Conservation (phyloP, 2,113 vertebrate genomes). For the Pleuronectes platessa region DNA sequence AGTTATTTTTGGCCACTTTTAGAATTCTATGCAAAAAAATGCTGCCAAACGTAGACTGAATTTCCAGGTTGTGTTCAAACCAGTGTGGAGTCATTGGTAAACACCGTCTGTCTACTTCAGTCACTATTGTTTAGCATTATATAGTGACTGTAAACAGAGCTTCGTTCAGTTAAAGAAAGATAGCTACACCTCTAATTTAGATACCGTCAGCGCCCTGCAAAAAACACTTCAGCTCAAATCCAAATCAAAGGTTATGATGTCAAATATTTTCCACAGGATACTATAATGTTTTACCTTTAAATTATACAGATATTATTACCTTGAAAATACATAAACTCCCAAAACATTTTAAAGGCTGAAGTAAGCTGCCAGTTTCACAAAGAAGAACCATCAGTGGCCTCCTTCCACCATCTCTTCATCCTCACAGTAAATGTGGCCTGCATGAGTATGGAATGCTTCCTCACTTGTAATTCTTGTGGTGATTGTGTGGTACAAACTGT, state of each 20-base stretch:
- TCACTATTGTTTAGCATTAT: conserved; percentile 12
- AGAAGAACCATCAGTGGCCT: conserved; percentile 47
- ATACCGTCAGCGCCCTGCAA: conserved; percentile 36
- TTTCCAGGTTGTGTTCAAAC: conserved; percentile 12
- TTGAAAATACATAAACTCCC: background rate
- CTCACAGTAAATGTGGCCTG: conserved; percentile 74
- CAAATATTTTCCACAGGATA: conserved; percentile 15
- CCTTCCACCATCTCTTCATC: conserved; percentile 76
- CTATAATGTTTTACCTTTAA: too few relatives aligned
- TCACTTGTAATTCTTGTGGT: conserved; percentile 71
- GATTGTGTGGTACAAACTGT: conserved; percentile 60
- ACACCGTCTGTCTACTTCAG: background rate
- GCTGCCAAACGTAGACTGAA: background rate
- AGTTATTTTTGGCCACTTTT: conserved; percentile 23
- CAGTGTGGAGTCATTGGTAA: background rate
- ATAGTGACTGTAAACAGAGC: conserved; percentile 19
- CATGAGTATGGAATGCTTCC: conserved; percentile 79
- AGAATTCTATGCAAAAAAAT: background rate
- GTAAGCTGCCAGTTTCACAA: background rate
- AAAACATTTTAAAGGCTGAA: background rate
- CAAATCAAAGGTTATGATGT: conserved; percentile 52
- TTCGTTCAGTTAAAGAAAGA: conserved; percentile 56
- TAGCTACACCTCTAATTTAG: conserved; percentile 27
- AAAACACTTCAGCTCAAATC: conserved; percentile 33
- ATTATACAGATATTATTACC: background rate